Evolutionary conservation across 2,888 invertebrate species (phyloP), one percentile per base, ranked within the genome.

Genomic region (Lasiommata megera): DNA sequence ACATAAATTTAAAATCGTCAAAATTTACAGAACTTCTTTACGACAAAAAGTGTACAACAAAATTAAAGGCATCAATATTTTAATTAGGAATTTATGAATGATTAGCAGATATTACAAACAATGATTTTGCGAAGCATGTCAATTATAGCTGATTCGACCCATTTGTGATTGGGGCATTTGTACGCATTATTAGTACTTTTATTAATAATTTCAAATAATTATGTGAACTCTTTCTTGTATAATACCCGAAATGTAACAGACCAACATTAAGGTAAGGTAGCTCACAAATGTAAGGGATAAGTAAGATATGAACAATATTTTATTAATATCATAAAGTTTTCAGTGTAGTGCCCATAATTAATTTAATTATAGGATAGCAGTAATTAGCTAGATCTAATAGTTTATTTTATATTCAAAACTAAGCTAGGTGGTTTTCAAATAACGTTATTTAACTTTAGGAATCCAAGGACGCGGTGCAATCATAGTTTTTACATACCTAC

Each of bases 71-170:
- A 40, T 17, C 9, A 6, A 18, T 23, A n/a, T 6, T 23, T 1
- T 23, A n/a, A 41, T 18, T 53, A 12, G 28, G 29, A 48, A 36
- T 38, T 17, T 47, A 29, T 0, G 52, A 5, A 38, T 51, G 16
- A 11, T 23, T 54, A 50, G 41, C 47, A 37, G 41, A 17, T 23
- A 28, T 46, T n/a, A n/a, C n/a, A n/a, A 37, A 31, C 12, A 29
- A 44, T 54, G 37, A 38, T 58, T 51, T 44, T 58, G 58, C 46
- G 18, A 34, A 56, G 60, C 52, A 58, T 61, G 58, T 55, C 23
- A 48, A 46, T 59, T 46, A 34, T 43, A 29, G 37, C 41, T 41
- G 44, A 50, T 17, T 54, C 34, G 38, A 38, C 17, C 41, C 50
- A 51, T 57, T 34, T 54, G 16, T 40, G 11, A 31, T 43, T 43